Evolutionary conservation across 1,140 invertebrate species (phyloP).

Genomic region (Neoseiulus cucumeris): DNA sequence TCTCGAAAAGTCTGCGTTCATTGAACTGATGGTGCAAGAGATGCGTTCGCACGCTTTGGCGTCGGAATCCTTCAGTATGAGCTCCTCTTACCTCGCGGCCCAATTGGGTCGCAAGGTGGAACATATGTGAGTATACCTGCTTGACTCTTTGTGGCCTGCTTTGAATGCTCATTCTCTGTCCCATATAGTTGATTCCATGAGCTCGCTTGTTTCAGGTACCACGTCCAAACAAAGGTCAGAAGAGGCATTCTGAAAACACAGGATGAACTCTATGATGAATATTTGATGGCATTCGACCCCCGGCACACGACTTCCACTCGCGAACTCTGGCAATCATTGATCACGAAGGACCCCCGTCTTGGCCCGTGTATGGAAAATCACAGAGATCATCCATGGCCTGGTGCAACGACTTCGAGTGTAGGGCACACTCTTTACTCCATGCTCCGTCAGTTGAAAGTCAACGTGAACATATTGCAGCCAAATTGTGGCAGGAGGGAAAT

Average conservation of each 20-base stretch:
- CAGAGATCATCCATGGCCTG: conserved; percentile 41
- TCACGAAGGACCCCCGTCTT: background rate
- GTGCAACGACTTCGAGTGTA: conserved; percentile 35
- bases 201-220: conserved; percentile 41
- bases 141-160: background rate
- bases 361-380: conserved; percentile 26
- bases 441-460: conserved; percentile 57
- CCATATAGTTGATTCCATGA: conserved; percentile 13
- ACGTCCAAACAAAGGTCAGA: conserved; percentile 21
- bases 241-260: too few species aligned
- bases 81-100: too few species aligned
- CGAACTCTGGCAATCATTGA: background rate
- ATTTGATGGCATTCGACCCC: too few species aligned
- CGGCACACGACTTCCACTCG: background rate
- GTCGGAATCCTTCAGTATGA: background rate
- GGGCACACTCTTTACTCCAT: conserved; percentile 72
- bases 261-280: too few species aligned
- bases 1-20: conserved; percentile 40
- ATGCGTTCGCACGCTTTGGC: conserved; percentile 16
- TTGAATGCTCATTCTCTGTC: too few species aligned
- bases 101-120: too few species aligned
- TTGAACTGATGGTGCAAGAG: conserved; percentile 35
- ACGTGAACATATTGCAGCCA: conserved; percentile 41
- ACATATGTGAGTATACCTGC: background rate
- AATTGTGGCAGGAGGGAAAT: conserved; percentile 35